phyloP scores from a whole-genome alignment of 1,140 invertebrate species.

The Goniozus legneri region DNA sequence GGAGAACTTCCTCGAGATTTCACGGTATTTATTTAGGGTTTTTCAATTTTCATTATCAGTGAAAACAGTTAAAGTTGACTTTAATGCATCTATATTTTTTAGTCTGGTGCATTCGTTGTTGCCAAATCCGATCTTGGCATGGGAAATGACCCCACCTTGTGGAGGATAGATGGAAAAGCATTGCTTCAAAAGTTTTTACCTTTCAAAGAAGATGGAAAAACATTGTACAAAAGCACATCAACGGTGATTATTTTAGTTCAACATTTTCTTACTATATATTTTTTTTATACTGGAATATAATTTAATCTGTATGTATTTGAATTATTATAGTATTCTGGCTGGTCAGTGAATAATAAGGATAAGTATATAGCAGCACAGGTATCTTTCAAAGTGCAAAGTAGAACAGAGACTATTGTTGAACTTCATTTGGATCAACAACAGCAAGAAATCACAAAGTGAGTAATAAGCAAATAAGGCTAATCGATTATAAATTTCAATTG shows the following conservation, averaged over 20 bases:
- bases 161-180: constrained; percentile 79
- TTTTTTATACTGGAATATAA: constrained; percentile 12
- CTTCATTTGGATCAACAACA: constrained; percentile 47
- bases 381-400: constrained; percentile 54
- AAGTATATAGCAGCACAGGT: constrained; percentile 60
- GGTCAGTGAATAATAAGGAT: constrained; percentile 65
- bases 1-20: constrained; percentile 51
- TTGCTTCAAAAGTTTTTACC: constrained; percentile 74
- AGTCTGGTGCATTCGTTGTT: constrained; percentile 69
- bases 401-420: constrained; percentile 56
- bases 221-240: constrained; percentile 72
- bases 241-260: constrained; percentile 56
- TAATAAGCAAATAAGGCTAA: neutral
- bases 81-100: constrained; percentile 30
- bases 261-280: constrained; percentile 17
- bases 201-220: constrained; percentile 66
- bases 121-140: constrained; percentile 62
- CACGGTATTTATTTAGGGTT: constrained; percentile 32
- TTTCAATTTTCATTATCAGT: neutral
- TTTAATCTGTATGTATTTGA: constrained; percentile 7
- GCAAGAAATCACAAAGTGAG: constrained; percentile 44
- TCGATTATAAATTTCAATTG: neutral
- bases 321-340: constrained; percentile 64
- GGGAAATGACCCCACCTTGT: constrained; percentile 63
- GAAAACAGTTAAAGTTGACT: too few relatives aligned